Evolutionary conservation across 1,140 invertebrate genomes (phyloP).

Genomic region (Periplaneta americana): DNA sequence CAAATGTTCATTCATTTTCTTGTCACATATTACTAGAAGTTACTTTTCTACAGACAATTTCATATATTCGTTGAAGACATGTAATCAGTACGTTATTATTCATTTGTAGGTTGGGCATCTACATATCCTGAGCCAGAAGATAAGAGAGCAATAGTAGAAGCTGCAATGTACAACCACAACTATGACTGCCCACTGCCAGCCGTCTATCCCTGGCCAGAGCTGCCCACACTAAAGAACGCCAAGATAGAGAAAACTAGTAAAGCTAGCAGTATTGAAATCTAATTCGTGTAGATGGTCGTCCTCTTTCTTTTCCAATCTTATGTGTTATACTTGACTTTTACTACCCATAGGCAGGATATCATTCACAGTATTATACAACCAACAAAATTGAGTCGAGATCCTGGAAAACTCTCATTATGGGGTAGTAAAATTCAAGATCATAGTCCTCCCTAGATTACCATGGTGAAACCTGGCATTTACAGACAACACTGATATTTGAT

Average conservation of each 20-base stretch:
- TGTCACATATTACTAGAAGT: too few relatives aligned
- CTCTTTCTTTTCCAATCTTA: not conserved
- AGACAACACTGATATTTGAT: not conserved
- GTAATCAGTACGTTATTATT: too few relatives aligned
- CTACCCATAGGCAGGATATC: not conserved
- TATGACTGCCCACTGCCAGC: constrained; percentile 73
- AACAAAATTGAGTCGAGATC: not conserved
- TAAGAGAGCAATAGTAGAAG: constrained; percentile 61
- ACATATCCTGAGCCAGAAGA: constrained; percentile 79
- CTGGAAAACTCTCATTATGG: not conserved
- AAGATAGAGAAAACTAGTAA: constrained; percentile 10
- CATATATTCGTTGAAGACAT: too few relatives aligned
- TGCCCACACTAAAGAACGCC: constrained; percentile 2
- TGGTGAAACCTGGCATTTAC: not conserved
- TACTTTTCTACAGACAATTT: too few relatives aligned
- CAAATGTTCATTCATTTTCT: too few relatives aligned
- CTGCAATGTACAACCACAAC: constrained; percentile 72
- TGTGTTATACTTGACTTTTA: not conserved
- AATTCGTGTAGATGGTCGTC: not conserved
- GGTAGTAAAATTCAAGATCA: not conserved
- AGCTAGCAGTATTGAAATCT: constrained; percentile 8
- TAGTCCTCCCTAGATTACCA: not conserved
- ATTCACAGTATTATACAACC: not conserved
- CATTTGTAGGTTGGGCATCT: constrained; percentile 66
- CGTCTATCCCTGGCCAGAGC: constrained; percentile 62